Conservation (phyloP, 2,797 vertebrate genomes). For the Margarornis squamiger region DNA sequence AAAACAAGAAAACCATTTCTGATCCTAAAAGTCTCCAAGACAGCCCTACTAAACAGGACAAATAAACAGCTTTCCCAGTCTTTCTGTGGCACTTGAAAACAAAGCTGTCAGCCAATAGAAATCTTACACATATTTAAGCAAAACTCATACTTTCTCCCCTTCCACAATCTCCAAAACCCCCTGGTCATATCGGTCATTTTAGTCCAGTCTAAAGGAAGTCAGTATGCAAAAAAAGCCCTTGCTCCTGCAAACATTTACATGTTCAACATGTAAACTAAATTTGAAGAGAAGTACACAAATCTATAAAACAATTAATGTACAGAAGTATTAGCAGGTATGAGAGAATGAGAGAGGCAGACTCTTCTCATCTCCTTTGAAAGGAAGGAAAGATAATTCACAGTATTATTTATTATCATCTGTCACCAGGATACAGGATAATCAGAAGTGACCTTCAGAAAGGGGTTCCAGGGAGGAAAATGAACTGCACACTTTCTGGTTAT, state of each 20-base stretch:
- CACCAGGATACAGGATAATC: background rate
- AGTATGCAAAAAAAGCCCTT: background rate
- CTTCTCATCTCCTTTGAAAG: background rate
- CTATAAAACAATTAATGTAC: background rate
- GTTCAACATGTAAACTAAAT: background rate
- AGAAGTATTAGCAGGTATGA: background rate
- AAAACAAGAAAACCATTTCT: background rate
- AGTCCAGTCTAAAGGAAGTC: background rate
- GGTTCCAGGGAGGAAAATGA: background rate
- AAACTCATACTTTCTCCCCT: background rate
- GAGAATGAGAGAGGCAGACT: background rate
- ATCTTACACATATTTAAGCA: background rate
- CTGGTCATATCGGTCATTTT: accelerated
- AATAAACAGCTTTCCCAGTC: background rate
- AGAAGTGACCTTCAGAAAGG: background rate
- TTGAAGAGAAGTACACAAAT: background rate
- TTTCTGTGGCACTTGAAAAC: background rate
- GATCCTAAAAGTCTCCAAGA: background rate
- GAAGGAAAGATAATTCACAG: background rate
- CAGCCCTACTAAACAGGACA: background rate
- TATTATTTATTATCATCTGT: background rate
- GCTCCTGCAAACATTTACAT: background rate
- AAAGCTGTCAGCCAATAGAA: background rate
- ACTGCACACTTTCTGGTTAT: background rate
- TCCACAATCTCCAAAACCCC: background rate